Base-by-base conservation (phyloP, 2,888 invertebrate species). In the Tricholauxania praeusta region DNA sequence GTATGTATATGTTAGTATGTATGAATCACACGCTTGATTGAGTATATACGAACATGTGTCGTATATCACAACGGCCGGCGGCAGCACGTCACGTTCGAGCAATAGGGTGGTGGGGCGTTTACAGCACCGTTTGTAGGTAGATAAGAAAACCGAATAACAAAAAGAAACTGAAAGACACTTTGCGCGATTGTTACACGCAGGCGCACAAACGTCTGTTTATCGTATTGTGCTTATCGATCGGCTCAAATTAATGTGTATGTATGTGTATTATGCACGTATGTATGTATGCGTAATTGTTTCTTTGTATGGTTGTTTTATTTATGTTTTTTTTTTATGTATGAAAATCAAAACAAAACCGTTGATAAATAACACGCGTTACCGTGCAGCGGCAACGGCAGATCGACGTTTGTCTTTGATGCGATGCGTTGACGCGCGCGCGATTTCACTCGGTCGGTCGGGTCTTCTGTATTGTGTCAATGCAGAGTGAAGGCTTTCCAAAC, bases 401-500 rank as follows among this genome's bases (percentile, higher is more conserved):
- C 62, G 47, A 57, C 22, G 63, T 52, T 55, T 22, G 64, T 48
- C 15, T 69, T 51, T 51, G 52, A 53, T 70, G 59, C 12, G 59
- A 49, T 22, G 59, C 65, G 71, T 32, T 59, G 64, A 59, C 71
- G 59, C 64, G 65, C 65, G 65, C 32, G 39, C 39, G 39, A 39
- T 39, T 39, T 39, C 39, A 10, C 39, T 39, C 39, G 39, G 39
- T 39, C 39, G 28, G 49, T 64, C 51, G 49, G 28, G 28, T 65
- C 65, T 59, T 65, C 57, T 32, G 39, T 52, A 28, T 71, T 65
- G 59, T 71, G 71, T 71, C 71, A 51, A 71, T 71, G 59, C 71
- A 65, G 71, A 71, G 71, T 71, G 71, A 71, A 71, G 71, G 71
- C 59, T 71, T 65, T 64, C 65, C 71, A 71, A 65, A 65, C 71